phyloP scores from a whole-genome alignment of 2,888 invertebrate species.

The Orgyia antiqua region DNA sequence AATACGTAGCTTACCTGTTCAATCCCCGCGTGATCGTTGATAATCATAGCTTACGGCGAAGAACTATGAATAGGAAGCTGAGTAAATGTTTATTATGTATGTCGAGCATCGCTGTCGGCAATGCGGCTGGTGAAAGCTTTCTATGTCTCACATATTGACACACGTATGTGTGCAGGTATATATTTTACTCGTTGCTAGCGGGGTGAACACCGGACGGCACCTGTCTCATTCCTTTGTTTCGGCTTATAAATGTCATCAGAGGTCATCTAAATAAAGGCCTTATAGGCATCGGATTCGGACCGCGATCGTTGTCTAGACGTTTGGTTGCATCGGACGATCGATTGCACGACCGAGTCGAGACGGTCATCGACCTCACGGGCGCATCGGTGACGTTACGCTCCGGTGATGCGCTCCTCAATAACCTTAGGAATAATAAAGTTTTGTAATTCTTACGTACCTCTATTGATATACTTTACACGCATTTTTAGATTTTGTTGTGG shows the following conservation, averaged over 20 bases:
- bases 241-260: slow-evolving; percentile 71
- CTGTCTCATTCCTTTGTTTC: slow-evolving; percentile 74
- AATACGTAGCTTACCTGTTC: neutral
- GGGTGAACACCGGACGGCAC: slow-evolving; percentile 57
- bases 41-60: slow-evolving; percentile 30
- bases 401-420: slow-evolving; percentile 71
- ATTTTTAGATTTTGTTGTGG: too few relatives aligned
- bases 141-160: slow-evolving; percentile 30
- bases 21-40: slow-evolving; percentile 46
- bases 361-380: slow-evolving; percentile 74
- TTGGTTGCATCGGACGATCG: slow-evolving; percentile 74
- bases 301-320: slow-evolving; percentile 71
- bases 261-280: slow-evolving; percentile 75
- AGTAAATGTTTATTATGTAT: slow-evolving; percentile 40
- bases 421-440: slow-evolving; percentile 56
- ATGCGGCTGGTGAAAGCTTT: slow-evolving; percentile 64
- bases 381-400: slow-evolving; percentile 77
- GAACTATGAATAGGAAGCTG: slow-evolving; percentile 36
- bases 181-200: slow-evolving; percentile 59
- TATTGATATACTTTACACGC: too few relatives aligned
- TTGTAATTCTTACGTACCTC: slow-evolving; percentile 34
- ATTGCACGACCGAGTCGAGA: slow-evolving; percentile 72
- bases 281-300: slow-evolving; percentile 64
- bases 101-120: slow-evolving; percentile 44
- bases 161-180: slow-evolving; percentile 39